Evolutionary conservation across 2,888 invertebrate species (phyloP).

Genomic region (Standfussiana lucernea): DNA sequence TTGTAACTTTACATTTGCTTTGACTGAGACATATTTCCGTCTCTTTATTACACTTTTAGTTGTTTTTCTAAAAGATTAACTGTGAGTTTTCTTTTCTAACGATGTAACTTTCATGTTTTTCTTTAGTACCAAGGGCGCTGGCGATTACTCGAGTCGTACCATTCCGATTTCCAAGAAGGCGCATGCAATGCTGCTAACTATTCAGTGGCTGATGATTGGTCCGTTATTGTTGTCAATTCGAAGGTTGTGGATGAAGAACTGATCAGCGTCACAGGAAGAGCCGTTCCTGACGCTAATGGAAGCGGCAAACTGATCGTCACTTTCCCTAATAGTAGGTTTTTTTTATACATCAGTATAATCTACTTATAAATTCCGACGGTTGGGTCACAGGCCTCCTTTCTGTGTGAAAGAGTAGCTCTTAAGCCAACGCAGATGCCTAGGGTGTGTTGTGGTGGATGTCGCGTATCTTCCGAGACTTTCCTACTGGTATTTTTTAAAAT

Average conservation of each 20-base stretch:
- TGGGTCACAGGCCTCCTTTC: background rate
- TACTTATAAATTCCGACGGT: background rate
- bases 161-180: constrained; percentile 72
- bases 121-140: constrained; percentile 74
- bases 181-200: constrained; percentile 83
- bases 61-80: background rate
- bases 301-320: constrained; percentile 90
- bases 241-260: constrained; percentile 84
- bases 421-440: background rate
- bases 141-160: constrained; percentile 73
- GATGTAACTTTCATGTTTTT: background rate
- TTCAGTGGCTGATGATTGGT: constrained; percentile 74
- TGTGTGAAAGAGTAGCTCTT: background rate
- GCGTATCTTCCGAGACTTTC: background rate
- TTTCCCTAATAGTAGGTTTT: constrained; percentile 72
- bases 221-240: constrained; percentile 75
- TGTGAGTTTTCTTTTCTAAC: background rate
- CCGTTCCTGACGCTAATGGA: constrained; percentile 82
- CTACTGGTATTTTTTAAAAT: background rate
- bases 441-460: too few species aligned
- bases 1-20: background rate
- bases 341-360: background rate
- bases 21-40: background rate
- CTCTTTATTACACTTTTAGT: too few species aligned
- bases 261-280: constrained; percentile 88